Conservation (phyloP, 2,888 invertebrate genomes). For the Operophtera brumata region DNA sequence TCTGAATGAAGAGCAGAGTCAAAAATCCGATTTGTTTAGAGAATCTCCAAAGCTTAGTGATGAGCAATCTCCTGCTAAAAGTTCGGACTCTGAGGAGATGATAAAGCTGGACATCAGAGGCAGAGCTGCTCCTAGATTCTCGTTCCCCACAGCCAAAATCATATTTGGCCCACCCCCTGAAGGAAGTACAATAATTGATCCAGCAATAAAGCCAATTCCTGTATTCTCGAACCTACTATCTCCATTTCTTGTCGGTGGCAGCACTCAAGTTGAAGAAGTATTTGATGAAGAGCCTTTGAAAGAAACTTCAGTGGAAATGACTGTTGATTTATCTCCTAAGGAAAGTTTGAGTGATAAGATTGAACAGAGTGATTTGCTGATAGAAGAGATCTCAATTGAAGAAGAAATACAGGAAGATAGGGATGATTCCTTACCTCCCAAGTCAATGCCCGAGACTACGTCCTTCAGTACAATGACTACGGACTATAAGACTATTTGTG, state of each 20-base stretch:
- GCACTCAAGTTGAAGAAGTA: constrained; percentile 55
- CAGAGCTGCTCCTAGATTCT: constrained; percentile 60
- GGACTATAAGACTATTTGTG: constrained; percentile 86
- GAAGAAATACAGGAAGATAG: constrained; percentile 50
- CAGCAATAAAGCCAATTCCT: constrained; percentile 53
- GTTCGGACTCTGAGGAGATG: constrained; percentile 71
- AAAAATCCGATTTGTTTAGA: constrained; percentile 36
- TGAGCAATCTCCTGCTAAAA: constrained; percentile 44
- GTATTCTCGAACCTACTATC: constrained; percentile 64
- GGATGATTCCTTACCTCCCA: constrained; percentile 56
- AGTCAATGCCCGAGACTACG: constrained; percentile 63
- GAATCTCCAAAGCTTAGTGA: constrained; percentile 18
- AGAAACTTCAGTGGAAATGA: constrained; percentile 30
- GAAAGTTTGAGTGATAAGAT: constrained; percentile 59
- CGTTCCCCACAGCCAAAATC: constrained; percentile 62
- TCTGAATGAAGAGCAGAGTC: constrained; percentile 58
- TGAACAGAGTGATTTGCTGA: constrained; percentile 61
- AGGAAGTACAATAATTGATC: constrained; percentile 56
- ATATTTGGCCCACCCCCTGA: constrained; percentile 73
- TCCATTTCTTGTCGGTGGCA: constrained; percentile 63
- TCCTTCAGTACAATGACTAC: constrained; percentile 83
- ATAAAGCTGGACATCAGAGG: constrained; percentile 76
- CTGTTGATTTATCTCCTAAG: constrained; percentile 42
- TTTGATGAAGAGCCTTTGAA: constrained; percentile 36
- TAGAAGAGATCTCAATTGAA: constrained; percentile 67